A percentile compares a stretch with the other conserved stretches of the same genome.
These are phyloP conservation scores for Octopus bimaculoides DNA, from an alignment of 1,140 invertebrate species.

Conservation along the genomic window DNA sequence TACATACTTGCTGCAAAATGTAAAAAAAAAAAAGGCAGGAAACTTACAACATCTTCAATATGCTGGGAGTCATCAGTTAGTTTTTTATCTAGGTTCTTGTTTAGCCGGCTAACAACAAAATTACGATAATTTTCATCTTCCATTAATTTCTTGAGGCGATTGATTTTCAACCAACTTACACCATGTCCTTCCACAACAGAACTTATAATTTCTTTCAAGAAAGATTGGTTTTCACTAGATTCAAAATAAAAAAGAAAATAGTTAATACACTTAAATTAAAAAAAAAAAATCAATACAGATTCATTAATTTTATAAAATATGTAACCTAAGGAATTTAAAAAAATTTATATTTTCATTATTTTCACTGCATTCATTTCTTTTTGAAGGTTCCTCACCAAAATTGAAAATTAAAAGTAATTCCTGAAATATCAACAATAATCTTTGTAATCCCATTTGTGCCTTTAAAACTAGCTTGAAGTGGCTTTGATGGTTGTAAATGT, in stretches of 20 bases:
- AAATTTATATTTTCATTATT: too few species aligned
- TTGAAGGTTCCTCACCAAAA: too few species aligned
- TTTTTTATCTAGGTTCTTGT: conserved; percentile 89
- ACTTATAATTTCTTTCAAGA: conserved; percentile 75
- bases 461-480: too few species aligned
- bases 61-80: conserved; percentile 89
- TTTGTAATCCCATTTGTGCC: too few species aligned
- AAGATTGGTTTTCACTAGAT: conserved; percentile 64
- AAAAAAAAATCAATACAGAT: not conserved
- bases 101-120: conserved; percentile 91
- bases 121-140: conserved; percentile 98
- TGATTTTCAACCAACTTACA: conserved; percentile 93
- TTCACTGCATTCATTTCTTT: too few species aligned
- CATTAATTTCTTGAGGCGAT: conserved; percentile 93
- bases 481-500: too few species aligned
- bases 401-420: too few species aligned
- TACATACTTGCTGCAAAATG: not conserved
- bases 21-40: not conserved
- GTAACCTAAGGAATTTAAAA: too few species aligned
- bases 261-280: not conserved
- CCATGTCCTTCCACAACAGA: conserved; percentile 94
- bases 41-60: conserved; percentile 93
- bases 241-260: conserved; percentile 17
- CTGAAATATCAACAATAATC: too few species aligned
- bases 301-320: too few species aligned